Conservation (phyloP, 2,113 vertebrate species). For the Axis porcinus region DNA sequence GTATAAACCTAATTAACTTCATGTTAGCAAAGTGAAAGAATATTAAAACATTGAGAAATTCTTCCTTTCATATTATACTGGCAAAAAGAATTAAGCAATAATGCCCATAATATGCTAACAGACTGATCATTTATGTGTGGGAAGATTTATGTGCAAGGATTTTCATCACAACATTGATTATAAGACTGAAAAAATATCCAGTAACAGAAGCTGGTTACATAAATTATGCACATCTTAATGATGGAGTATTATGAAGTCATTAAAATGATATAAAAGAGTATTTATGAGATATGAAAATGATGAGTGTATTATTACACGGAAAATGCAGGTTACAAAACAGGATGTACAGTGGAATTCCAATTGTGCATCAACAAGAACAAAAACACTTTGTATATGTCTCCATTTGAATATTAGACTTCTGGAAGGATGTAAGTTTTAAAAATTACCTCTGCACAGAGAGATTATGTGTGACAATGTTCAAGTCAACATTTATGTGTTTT, state of each 20-base stretch:
- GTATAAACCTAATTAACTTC: background rate
- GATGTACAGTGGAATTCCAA: background rate
- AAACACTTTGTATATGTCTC: background rate
- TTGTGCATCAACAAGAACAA: constrained; percentile 6
- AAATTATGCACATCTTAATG: constrained; percentile 33
- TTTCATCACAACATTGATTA: constrained; percentile 34
- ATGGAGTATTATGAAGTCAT: constrained; percentile 49
- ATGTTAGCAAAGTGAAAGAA: constrained; percentile 37
- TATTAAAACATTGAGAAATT: background rate
- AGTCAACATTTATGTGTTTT: background rate
- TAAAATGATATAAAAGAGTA: constrained; percentile 56
- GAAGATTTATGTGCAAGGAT: constrained; percentile 13
- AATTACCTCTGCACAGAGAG: background rate
- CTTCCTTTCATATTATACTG: background rate
- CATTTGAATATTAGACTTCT: constrained; percentile 20
- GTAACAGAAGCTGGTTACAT: background rate
- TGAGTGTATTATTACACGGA: constrained; percentile 29
- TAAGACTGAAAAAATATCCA: constrained; percentile 39
- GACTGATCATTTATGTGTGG: constrained; percentile 40
- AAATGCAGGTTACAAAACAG: constrained; percentile 30
- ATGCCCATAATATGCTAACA: background rate
- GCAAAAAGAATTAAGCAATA: constrained; percentile 12
- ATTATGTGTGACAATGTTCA: constrained; percentile 1
- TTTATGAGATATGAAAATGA: constrained; percentile 41
- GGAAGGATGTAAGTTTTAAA: constrained; percentile 39